phyloP scores from a whole-genome alignment of 2,888 invertebrate species.

The Eupeodes luniger region DNA sequence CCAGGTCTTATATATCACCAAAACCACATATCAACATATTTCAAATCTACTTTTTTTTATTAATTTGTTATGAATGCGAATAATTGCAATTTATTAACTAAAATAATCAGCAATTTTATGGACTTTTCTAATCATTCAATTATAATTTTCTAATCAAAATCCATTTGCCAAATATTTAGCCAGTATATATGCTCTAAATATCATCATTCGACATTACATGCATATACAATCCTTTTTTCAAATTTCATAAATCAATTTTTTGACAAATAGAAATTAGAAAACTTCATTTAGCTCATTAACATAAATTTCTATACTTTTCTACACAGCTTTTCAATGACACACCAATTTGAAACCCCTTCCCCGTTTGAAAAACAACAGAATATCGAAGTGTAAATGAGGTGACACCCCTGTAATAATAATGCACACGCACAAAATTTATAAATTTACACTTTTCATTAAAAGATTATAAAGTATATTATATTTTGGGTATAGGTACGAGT shows the following conservation, averaged over 20 bases:
- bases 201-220: not conserved
- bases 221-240: not conserved
- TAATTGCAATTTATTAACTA: constrained; percentile 10
- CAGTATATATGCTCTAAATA: too few relatives aligned
- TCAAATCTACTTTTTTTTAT: not conserved
- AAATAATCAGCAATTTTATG: constrained; percentile 4
- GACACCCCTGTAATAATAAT: constrained; percentile 35
- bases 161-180: constrained; percentile 2
- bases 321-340: not conserved
- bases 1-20: too few relatives aligned
- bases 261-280: constrained; percentile 55
- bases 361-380: not conserved
- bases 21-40: too few relatives aligned
- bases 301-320: not conserved
- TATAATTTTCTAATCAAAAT: constrained; percentile 23
- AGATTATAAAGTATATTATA: constrained; percentile 39
- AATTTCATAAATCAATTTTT: constrained; percentile 57
- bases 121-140: constrained; percentile 23
- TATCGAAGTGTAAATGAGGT: constrained; percentile 3
- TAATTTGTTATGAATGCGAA: not conserved
- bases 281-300: constrained; percentile 19
- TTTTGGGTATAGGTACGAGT: not conserved
- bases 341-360: not conserved
- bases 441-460: constrained; percentile 30
- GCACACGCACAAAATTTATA: constrained; percentile 39